Evolutionary conservation across 2,797 vertebrate genomes (phyloP).

Genomic region (Phalloptychus januarius): DNA sequence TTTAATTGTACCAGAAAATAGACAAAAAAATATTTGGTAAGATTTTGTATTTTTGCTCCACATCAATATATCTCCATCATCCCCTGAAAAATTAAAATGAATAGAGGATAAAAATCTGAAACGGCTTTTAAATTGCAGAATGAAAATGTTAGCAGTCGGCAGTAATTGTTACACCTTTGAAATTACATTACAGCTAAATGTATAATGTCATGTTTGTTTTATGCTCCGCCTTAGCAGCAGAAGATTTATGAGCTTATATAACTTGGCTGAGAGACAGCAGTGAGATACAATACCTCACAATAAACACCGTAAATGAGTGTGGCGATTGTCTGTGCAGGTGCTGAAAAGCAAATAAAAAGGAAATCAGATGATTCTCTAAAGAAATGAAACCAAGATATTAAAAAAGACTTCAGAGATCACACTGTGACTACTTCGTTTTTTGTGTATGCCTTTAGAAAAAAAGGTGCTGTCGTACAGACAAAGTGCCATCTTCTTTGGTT

Average conservation of each 20-base stretch:
- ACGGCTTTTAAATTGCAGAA: neutral
- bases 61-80: neutral
- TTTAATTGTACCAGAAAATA: too few species aligned
- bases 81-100: neutral
- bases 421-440: neutral
- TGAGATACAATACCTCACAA: slow-evolving; percentile 51
- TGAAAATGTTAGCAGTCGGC: neutral
- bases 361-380: neutral
- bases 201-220: slow-evolving; percentile 28
- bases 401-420: neutral
- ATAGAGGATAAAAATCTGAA: neutral
- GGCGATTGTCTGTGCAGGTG: slow-evolving; percentile 16
- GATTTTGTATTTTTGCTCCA: too few species aligned
- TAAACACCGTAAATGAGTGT: slow-evolving; percentile 38
- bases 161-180: neutral
- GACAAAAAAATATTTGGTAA: too few species aligned
- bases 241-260: slow-evolving; percentile 43
- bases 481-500: neutral
- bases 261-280: slow-evolving; percentile 9
- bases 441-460: neutral
- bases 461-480: neutral
- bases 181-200: neutral
- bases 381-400: slow-evolving; percentile 8
- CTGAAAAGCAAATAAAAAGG: slow-evolving; percentile 19
- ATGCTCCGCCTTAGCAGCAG: slow-evolving; percentile 1